Percentiles rank a stretch among this genome's conserved stretches.
phyloP scores from a whole-genome alignment of 2,113 vertebrate species.

The Nothoprocta pentlandii region DNA sequence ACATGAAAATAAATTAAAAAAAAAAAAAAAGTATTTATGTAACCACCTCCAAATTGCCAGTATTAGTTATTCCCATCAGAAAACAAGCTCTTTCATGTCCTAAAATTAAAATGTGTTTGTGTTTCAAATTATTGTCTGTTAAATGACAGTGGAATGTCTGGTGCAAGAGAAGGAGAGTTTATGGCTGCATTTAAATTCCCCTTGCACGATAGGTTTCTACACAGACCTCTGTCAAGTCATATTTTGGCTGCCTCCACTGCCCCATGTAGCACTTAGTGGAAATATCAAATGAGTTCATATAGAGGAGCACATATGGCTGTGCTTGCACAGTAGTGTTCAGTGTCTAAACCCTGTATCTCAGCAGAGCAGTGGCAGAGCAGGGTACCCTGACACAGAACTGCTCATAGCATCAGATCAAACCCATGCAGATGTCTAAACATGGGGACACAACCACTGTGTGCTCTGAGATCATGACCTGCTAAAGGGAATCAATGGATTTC shows the following conservation, averaged over 20 bases:
- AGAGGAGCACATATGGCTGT: rapidly evolving
- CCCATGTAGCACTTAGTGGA: not conserved
- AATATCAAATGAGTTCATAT: not conserved
- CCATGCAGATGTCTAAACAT: not conserved
- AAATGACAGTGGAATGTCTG: not conserved
- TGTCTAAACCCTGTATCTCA: not conserved
- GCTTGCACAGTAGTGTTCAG: not conserved
- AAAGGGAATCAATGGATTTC: too few species aligned
- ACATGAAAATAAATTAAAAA: not conserved
- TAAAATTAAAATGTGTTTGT: not conserved
- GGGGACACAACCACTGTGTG: rapidly evolving
- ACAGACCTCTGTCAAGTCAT: not conserved
- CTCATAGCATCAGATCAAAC: not conserved
- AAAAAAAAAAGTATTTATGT: not conserved
- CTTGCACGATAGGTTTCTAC: not conserved
- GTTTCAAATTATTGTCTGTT: not conserved
- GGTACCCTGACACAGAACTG: not conserved
- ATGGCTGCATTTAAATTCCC: not conserved
- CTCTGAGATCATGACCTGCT: not conserved
- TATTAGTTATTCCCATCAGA: constrained; percentile 4
- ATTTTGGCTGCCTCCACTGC: rapidly evolving
- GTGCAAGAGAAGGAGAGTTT: not conserved
- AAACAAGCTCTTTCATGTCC: not conserved
- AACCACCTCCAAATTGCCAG: constrained; percentile 22
- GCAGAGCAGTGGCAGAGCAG: not conserved